These are phyloP conservation scores for Xiphorhynchus elegans DNA, from an alignment of 2,113 vertebrate species.

Conservation along the genomic window DNA sequence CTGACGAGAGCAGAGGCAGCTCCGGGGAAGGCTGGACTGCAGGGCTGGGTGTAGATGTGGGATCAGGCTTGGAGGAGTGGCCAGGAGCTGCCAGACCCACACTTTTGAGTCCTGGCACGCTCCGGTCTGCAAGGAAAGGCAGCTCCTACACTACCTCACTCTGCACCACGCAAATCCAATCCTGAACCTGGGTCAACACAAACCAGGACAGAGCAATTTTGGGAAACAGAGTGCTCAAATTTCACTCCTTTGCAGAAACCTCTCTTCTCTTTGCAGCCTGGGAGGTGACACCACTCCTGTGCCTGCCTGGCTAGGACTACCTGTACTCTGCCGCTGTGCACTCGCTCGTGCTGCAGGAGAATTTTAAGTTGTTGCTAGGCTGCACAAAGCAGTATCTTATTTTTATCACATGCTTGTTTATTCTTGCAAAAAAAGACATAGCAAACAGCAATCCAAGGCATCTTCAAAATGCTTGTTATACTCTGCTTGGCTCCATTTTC, in stretches of 20 bases:
- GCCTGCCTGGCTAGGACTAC: neutral
- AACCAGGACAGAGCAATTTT: fast-evolving
- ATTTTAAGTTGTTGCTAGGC: constrained; percentile 55
- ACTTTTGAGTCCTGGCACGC: neutral
- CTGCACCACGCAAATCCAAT: neutral
- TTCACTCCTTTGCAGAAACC: neutral
- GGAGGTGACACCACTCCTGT: neutral
- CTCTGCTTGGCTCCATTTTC: neutral
- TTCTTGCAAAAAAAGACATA: constrained; percentile 10
- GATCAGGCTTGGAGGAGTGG: neutral
- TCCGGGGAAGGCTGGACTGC: neutral
- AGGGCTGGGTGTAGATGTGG: fast-evolving
- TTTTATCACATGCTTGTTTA: constrained; percentile 63
- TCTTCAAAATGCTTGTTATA: neutral
- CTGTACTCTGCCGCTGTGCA: neutral
- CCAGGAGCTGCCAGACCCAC: neutral
- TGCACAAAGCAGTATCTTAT: constrained; percentile 30
- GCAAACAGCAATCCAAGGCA: constrained; percentile 15
- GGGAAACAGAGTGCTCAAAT: neutral
- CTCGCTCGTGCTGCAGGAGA: neutral
- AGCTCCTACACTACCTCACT: neutral
- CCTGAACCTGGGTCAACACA: fast-evolving
- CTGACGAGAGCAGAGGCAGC: neutral
- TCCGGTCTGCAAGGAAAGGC: neutral
- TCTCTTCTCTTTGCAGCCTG: neutral